A percentile compares a stretch with the other conserved stretches of the same genome.
phyloP scores from a whole-genome alignment of 2,797 vertebrate genomes.

The Gambusia yucatana region DNA sequence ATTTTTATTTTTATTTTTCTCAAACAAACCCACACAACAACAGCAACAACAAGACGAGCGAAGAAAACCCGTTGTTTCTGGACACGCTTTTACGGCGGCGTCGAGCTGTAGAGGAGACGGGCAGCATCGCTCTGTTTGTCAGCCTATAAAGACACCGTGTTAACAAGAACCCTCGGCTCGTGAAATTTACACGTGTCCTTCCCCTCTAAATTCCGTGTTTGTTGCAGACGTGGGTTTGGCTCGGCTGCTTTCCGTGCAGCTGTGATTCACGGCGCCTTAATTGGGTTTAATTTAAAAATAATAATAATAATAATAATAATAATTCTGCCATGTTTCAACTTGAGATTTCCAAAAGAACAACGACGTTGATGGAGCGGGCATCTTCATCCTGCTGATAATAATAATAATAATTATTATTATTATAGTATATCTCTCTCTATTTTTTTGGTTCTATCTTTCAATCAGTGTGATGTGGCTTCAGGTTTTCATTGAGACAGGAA shows the following conservation, averaged over 20 bases:
- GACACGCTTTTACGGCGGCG: conserved; percentile 3
- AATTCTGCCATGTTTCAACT: conserved; percentile 51
- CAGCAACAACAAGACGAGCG: background rate
- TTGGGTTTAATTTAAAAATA: conserved; percentile 50
- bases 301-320: no score
- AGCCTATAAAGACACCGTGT: conserved; percentile 53
- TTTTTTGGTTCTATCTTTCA: background rate
- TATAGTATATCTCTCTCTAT: background rate
- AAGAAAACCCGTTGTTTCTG: background rate
- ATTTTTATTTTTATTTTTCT: background rate
- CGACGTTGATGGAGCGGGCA: background rate
- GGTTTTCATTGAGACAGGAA: conserved; percentile 50
- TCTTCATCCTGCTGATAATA: background rate
- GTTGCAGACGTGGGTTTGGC: conserved; percentile 37
- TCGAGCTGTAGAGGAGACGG: conserved; percentile 16
- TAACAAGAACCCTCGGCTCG: conserved; percentile 55
- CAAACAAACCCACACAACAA: conserved; percentile 9
- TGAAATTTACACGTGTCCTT: conserved; percentile 58
- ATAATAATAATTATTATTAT: no score
- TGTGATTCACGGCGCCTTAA: conserved; percentile 65
- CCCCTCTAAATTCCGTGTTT: conserved; percentile 21
- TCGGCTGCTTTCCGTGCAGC: conserved; percentile 38
- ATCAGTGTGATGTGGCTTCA: background rate
- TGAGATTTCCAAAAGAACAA: conserved; percentile 34
- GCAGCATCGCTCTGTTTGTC: conserved; percentile 36